Evolutionary conservation across 2,797 vertebrate species (phyloP), one percentile per base, ranked within the genome.

Genomic region (Agapornis canus): DNA sequence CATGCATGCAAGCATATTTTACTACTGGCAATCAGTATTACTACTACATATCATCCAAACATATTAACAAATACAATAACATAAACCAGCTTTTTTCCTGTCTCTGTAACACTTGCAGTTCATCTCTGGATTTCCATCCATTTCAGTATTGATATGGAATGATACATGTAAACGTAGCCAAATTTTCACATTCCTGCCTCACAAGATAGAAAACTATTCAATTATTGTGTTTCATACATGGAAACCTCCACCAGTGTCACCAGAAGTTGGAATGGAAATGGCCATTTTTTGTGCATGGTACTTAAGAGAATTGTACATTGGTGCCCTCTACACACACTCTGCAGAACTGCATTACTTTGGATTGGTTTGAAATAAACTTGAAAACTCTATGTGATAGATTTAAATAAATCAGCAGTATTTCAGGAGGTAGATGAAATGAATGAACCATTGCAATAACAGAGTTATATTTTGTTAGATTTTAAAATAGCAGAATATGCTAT

Each of bases 321-420:
- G 91, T 93, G 95, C 96, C 97, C 96, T 94, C 96, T 97, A 64
- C 86, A 84, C 81, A 61, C 57, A 5, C 43, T 51, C 31, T 31
- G 9, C 45, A 80, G 90, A 95, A 97, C 87, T 95, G 89, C 95
- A 89, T 35, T 37, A 20, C 52, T 52, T 54, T n/a, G 65, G 21
- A 57, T 82, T 75, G 48, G 31, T 70, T 92, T 77, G 59, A 90
- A 92, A 77, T 32, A 43, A 68, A 56, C 70, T 69, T 49, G 57
- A n/a, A 83, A 90, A 65, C 49, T 13, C 40, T 69, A 37, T 16
- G 32, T 42, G 78, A 73, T 37, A 79, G 39, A 54, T 85, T 66
- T 73, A 84, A 93, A 90, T 85, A 85, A 92, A 70, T 89, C 51
- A 93, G 56, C 51, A 63, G 5, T 66, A 70, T 27, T 85, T 82